Evolutionary conservation across 2,113 vertebrate genomes (phyloP).

Genomic region (Halcyon senegalensis): DNA sequence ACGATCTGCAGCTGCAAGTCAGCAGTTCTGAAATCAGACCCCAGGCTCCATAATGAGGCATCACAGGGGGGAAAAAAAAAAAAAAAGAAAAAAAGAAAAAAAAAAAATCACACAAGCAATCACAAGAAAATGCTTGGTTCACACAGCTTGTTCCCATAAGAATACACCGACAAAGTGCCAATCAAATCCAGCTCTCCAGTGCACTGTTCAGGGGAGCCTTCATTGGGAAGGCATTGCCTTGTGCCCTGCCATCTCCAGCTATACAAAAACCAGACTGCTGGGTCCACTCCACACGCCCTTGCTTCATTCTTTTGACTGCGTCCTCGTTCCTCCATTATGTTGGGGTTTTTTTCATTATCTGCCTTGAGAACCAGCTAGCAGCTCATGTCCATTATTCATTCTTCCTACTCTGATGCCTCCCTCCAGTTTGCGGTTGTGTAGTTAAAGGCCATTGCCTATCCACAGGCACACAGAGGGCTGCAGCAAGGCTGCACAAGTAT

Average conservation of each 20-base stretch:
- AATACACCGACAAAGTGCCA: background rate
- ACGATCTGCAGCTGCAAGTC: background rate
- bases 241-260: background rate
- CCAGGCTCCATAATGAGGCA: fast-evolving
- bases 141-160: background rate
- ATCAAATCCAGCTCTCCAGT: background rate
- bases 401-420: background rate
- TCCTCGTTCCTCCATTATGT: background rate
- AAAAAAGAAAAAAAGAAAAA: background rate
- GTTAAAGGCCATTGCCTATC: background rate
- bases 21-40: background rate
- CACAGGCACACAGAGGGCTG: background rate
- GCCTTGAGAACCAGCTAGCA: background rate
- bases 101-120: background rate
- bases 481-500: background rate
- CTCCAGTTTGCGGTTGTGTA: background rate
- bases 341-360: background rate
- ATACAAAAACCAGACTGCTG: fast-evolving
- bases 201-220: background rate
- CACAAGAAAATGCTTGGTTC: background rate
- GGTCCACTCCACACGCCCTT: too few species aligned
- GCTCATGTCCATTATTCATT: background rate
- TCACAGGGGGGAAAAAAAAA: background rate
- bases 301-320: background rate
- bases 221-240: fast-evolving